A percentile compares a stretch with the other conserved stretches of the same genome.
Conservation (phyloP, 2,888 invertebrate genomes). For the Zonitis immaculata region DNA sequence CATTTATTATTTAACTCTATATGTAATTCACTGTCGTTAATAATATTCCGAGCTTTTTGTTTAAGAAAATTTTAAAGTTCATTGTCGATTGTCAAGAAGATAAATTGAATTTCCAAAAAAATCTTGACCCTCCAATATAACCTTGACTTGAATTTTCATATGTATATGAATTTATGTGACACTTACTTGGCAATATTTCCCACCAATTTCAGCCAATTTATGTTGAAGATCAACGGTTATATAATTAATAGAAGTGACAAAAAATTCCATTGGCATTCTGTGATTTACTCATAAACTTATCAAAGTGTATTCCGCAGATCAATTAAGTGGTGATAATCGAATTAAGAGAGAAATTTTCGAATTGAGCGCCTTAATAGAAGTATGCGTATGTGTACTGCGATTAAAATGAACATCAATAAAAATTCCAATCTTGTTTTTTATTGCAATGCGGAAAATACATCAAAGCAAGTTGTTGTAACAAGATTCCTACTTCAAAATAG, state of each 20-base stretch:
- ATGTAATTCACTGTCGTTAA: no score
- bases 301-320: no score
- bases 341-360: not conserved
- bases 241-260: no score
- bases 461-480: constrained; percentile 7
- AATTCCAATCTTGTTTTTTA: not conserved
- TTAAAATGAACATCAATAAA: not conserved
- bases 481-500: constrained; percentile 23
- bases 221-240: no score
- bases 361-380: no score
- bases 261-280: no score
- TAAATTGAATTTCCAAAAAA: not conserved
- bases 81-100: no score
- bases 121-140: not conserved
- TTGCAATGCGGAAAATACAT: constrained; percentile 12
- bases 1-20: no score
- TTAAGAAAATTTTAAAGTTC: not conserved
- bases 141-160: not conserved
- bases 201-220: not conserved
- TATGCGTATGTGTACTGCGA: no score
- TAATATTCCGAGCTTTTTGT: no score
- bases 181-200: not conserved
- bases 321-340: no score
- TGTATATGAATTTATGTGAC: not conserved
- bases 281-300: no score